Percentiles rank a stretch among this genome's conserved stretches.
These are phyloP conservation scores for Acanthococcus lagerstroemiae DNA, from an alignment of 2,888 invertebrate species.

Conservation along the genomic window DNA sequence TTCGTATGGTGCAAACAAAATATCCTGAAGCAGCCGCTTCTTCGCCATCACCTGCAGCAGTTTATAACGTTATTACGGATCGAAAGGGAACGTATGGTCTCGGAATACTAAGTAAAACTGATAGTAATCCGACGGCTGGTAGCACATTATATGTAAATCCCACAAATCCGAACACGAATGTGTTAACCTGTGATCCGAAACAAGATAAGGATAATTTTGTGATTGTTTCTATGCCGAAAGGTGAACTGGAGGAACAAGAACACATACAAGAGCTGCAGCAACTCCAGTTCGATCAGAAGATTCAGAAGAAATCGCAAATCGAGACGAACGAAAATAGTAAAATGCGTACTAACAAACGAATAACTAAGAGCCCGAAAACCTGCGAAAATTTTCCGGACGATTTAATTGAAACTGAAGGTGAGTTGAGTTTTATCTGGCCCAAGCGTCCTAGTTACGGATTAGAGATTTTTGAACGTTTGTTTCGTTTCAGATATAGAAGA, in stretches of 20 bases:
- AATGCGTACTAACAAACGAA: neutral
- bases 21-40: slow-evolving; percentile 32
- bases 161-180: slow-evolving; percentile 33
- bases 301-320: neutral
- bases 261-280: slow-evolving; percentile 16
- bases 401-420: slow-evolving; percentile 28
- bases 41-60: slow-evolving; percentile 30
- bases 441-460: too few relatives aligned
- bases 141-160: slow-evolving; percentile 34
- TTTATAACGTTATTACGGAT: slow-evolving; percentile 33
- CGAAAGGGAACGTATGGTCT: slow-evolving; percentile 34
- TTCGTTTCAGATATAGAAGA: slow-evolving; percentile 9
- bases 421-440: too few relatives aligned
- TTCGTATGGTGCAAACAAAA: slow-evolving; percentile 31
- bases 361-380: slow-evolving; percentile 1
- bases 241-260: slow-evolving; percentile 8
- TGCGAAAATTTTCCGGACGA: slow-evolving; percentile 14
- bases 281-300: slow-evolving; percentile 2
- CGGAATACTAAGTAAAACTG: slow-evolving; percentile 33
- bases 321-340: neutral
- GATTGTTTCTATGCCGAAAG: slow-evolving; percentile 25
- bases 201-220: slow-evolving; percentile 30
- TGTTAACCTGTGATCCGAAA: slow-evolving; percentile 29
- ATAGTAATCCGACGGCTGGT: slow-evolving; percentile 31
- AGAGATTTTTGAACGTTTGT: neutral